Base-by-base conservation (phyloP, 1,140 invertebrate genomes). In the Microplitis demolitor region DNA sequence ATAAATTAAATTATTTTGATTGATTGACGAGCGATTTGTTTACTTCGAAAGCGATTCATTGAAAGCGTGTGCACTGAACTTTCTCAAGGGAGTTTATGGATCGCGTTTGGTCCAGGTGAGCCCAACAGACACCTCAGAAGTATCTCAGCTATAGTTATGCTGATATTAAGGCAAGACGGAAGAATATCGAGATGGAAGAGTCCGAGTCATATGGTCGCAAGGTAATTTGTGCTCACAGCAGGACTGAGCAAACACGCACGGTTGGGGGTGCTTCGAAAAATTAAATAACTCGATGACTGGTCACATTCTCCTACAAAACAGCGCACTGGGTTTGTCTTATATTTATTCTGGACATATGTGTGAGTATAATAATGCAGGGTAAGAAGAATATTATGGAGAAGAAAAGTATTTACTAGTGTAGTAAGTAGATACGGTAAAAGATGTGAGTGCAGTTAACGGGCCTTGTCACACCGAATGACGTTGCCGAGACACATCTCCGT, bases 151-250 rank as follows among this genome's bases (percentile, higher is more conserved):
- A 35, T 24, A 35, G 39, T 50, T 50, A 50, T 8, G n/a, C 35
- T 45, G 45, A 64, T 37, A 64, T 37, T 37, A 45, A 45, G 50
- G 13, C 11, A 54, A 67, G 50, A 39, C 66, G 66, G 51, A 58
- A 66, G 34, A 72, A 63, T 53, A 39, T 71, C 69, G 37, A 67
- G 73, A 67, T 71, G 66, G 76, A 79, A 77, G 75, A 78, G 74
- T 77, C 76, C 75, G 78, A 73, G 66, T 71, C 71, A 76, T 83
- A 79, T 73, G 70, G 70, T 72, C 63, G 62, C 54, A 84, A 89
- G 87, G 88, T 89, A 90, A 90, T 90, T 90, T 90, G 89, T 90
- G 89, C 87, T 88, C 89, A 84, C 89, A 89, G 89, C 89, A 82
- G 89, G 89, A 81, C 83, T 88, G 88, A 89, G 88, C 89, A 90